Evolutionary conservation across 2,113 vertebrate genomes (phyloP), one percentile per base, ranked within the genome.

Genomic region (Indri indri): DNA sequence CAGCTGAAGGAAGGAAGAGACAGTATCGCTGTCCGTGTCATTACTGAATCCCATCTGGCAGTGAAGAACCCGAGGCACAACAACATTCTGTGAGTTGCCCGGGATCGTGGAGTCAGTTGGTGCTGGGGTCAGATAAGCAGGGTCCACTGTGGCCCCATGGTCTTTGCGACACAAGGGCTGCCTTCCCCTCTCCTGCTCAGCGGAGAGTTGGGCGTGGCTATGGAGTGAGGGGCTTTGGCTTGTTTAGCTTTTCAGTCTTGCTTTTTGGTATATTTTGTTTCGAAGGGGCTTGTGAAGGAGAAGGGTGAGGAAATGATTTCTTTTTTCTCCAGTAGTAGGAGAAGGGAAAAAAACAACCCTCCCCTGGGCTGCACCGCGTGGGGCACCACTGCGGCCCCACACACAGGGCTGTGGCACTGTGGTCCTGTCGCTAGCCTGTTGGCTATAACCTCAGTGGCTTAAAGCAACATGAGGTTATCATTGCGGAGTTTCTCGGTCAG

Each of bases 61-160:
- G 54, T 74, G 80, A 32, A 30, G 65, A 11, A 61, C 32, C 11
- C 0, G 4, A 61, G 57, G 59, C 16, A 20, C 25, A 7, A 65
- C 4, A 3, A n/a, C 63, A 17, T 81, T 77, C 81, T 30, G 59
- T 18, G 59, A 59, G 32, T 37, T 14, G 20, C 18, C 30, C 3
- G 42, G 6, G 14, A 10, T 59, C 40, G 14, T 7, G 1, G 10
- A 8, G 42, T 37, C n/a, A 14, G 5, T 16, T 34, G 74, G 13
- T 8, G 40, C 2, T 27, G 1, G 11, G 54, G 54, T 84, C 63
- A 6, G 42, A 34, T 27, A 37, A n/a, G 34, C 3, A 10, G 40
- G n/a, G 6, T 11, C 27, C 90, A 5, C 0, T 0, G 22, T 37
- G 63, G 18, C n/a, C 45, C 45, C 61, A 5, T 0, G 1, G 0